Conservation (phyloP, 2,797 vertebrate genomes). For the Crax fasciolata region DNA sequence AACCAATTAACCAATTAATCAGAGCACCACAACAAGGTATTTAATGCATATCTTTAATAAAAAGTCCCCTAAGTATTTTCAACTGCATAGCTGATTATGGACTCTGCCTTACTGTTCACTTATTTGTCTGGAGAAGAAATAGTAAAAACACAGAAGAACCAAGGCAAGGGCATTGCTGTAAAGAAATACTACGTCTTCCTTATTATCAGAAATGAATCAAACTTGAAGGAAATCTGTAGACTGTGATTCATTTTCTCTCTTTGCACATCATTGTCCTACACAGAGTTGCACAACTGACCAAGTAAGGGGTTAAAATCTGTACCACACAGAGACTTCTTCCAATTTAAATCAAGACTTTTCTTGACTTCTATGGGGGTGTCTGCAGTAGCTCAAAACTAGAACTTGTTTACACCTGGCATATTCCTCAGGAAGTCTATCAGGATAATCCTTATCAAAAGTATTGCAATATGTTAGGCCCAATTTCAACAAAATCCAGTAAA, state of each 20-base stretch:
- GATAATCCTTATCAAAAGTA: not conserved
- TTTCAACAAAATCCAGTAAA: not conserved
- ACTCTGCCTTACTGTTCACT: not conserved
- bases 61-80: not conserved
- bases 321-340: not conserved
- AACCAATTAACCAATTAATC: conserved; percentile 18
- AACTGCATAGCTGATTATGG: not conserved
- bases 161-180: not conserved
- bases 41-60: not conserved
- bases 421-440: not conserved
- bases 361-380: not conserved
- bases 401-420: not conserved
- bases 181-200: not conserved
- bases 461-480: not conserved
- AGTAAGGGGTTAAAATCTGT: not conserved
- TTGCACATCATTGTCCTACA: not conserved
- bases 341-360: not conserved
- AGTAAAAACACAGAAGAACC: not conserved
- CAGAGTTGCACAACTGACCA: not conserved
- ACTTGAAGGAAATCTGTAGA: not conserved
- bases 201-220: not conserved
- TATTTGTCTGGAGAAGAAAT: not conserved
- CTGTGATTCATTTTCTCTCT: not conserved
- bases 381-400: not conserved
- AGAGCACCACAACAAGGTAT: not conserved